Conservation (phyloP, 53 echinoderm and acorn worm genomes). For the Holothuria scabra region DNA sequence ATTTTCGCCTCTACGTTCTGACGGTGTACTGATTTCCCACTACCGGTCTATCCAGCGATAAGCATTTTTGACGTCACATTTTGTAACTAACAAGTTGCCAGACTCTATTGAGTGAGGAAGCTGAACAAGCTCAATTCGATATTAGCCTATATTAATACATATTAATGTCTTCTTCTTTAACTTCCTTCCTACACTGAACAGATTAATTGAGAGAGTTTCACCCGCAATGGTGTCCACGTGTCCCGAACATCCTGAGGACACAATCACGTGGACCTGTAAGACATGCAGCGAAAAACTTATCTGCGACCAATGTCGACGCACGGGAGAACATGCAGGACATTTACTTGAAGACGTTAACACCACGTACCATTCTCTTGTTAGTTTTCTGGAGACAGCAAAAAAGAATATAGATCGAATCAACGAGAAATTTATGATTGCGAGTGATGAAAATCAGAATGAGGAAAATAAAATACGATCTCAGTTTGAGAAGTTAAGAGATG, state of each 20-base stretch:
- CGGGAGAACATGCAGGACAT: slow-evolving; percentile 3
- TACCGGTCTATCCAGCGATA: too few species aligned
- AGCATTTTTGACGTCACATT: too few species aligned
- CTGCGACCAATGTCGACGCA: not conserved
- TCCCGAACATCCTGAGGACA: not conserved
- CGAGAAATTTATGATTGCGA: not conserved
- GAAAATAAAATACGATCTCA: not conserved
- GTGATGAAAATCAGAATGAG: slow-evolving; percentile 39
- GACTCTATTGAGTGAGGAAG: too few species aligned
- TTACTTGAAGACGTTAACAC: not conserved
- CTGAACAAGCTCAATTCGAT: too few species aligned
- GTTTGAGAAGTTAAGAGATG: not conserved
- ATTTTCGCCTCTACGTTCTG: too few species aligned
- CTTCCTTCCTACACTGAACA: not conserved
- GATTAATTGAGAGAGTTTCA: not conserved
- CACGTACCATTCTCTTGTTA: not conserved
- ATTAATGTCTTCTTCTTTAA: too few species aligned
- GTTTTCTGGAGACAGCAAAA: slow-evolving; percentile 3
- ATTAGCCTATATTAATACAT: too few species aligned
- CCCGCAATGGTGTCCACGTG: not conserved
- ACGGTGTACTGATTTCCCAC: too few species aligned
- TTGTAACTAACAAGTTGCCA: too few species aligned
- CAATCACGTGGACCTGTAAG: not conserved
- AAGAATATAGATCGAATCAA: slow-evolving; percentile 25
- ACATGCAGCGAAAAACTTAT: not conserved